A percentile compares a stretch with the other conserved stretches of the same genome.
phyloP scores from a whole-genome alignment of 2,113 vertebrate genomes.

The Nothoprocta pentlandii region DNA sequence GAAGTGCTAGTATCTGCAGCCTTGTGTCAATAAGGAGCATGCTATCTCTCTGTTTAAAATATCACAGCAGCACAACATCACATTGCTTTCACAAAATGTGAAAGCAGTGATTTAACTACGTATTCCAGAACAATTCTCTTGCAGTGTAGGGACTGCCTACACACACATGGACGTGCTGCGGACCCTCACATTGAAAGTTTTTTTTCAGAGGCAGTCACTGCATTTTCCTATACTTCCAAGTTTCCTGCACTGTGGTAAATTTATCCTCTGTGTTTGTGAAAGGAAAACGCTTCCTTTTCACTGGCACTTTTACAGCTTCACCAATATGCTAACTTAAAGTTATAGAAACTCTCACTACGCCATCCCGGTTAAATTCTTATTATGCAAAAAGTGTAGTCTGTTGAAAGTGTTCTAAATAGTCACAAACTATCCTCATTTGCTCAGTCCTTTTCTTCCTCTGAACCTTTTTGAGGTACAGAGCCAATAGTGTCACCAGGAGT shows the following conservation, averaged over 20 bases:
- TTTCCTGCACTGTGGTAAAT: not conserved
- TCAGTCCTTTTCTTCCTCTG: not conserved
- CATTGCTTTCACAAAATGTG: not conserved
- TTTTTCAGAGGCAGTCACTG: not conserved
- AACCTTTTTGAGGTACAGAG: not conserved
- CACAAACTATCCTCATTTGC: not conserved
- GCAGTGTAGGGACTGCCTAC: not conserved
- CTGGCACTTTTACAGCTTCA: not conserved
- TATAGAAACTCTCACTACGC: not conserved
- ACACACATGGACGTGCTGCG: not conserved
- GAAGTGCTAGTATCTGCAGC: not conserved
- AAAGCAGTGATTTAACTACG: not conserved
- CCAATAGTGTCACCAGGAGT: not conserved
- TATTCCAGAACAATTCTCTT: not conserved
- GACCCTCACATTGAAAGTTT: not conserved
- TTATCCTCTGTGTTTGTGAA: not conserved
- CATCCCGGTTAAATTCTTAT: not conserved
- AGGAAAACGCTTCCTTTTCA: not conserved
- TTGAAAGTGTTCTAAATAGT: not conserved
- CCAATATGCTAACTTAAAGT: not conserved
- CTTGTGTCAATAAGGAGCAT: not conserved
- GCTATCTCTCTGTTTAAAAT: not conserved
- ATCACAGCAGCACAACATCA: not conserved
- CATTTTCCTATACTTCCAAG: not conserved
- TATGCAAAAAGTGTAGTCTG: not conserved